These are phyloP conservation scores for Coregonus ussuriensis DNA, from an alignment of 2,797 vertebrate genomes.

Conservation along the genomic window DNA sequence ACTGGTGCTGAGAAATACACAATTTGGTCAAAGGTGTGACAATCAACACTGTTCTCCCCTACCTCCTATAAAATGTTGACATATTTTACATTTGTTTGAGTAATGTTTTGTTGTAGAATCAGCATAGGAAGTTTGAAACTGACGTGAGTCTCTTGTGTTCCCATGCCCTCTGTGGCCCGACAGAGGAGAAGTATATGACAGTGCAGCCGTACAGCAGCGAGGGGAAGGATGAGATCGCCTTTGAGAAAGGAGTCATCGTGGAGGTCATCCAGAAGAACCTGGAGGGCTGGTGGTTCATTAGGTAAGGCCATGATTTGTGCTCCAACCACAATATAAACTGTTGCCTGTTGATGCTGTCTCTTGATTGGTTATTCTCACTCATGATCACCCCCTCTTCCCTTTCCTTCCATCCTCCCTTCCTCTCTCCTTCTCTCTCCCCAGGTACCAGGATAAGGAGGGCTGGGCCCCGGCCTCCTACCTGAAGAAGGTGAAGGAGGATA, in stretches of 20 bases:
- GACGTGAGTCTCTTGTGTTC: neutral
- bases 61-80: neutral
- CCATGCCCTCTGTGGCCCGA: conserved; percentile 29
- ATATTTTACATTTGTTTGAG: neutral
- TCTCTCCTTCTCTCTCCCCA: conserved; percentile 45
- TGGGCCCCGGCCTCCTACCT: conserved; percentile 98
- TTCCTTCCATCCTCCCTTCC: neutral
- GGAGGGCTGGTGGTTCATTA: conserved; percentile 99
- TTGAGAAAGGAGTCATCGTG: conserved; percentile 96
- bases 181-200: conserved; percentile 96
- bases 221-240: conserved; percentile 97
- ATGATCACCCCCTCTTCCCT: neutral
- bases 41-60: too few species aligned
- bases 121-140: neutral
- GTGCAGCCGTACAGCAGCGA: conserved; percentile 92
- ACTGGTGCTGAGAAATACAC: too few species aligned
- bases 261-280: conserved; percentile 99
- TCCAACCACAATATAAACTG: conserved; percentile 4
- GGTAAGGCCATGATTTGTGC: conserved; percentile 73
- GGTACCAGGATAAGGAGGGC: conserved; percentile 95
- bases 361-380: neutral
- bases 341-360: neutral
- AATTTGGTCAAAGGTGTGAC: too few species aligned
- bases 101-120: conserved; percentile 16
- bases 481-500: conserved; percentile 93